Conservation (phyloP, 2,888 invertebrate genomes). For the Sminthurides aquaticus region DNA sequence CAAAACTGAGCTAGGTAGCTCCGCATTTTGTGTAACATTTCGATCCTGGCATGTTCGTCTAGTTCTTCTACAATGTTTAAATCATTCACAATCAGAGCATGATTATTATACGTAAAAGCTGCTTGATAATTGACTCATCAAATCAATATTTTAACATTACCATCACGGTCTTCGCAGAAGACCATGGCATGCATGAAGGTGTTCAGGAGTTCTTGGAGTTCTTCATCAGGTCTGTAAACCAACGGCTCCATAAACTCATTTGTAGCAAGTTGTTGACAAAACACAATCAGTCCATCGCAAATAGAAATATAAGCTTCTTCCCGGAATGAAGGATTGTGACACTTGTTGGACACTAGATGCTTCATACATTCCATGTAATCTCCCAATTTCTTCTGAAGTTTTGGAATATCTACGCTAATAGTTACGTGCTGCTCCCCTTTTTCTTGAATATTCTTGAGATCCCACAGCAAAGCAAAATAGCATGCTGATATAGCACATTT, state of each 20-base stretch:
- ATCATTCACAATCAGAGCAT: conserved; percentile 1
- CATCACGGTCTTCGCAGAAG: conserved; percentile 85
- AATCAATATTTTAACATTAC: conserved; percentile 48
- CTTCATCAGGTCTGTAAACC: conserved; percentile 70
- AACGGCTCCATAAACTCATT: conserved; percentile 50
- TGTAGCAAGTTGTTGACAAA: conserved; percentile 69
- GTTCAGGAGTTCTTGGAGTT: conserved; percentile 73
- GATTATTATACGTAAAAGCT: not conserved
- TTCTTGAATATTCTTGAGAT: conserved; percentile 72
- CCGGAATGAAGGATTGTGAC: conserved; percentile 60
- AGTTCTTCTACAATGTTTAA: conserved; percentile 58
- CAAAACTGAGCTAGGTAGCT: conserved; percentile 95
- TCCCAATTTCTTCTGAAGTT: conserved; percentile 61
- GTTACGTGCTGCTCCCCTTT: conserved; percentile 53
- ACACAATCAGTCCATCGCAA: conserved; percentile 88
- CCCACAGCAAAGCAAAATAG: conserved; percentile 67
- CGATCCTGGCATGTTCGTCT: conserved; percentile 90
- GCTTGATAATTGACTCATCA: not conserved
- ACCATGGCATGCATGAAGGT: conserved; percentile 88
- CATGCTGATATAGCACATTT: conserved; percentile 75
- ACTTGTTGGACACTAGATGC: conserved; percentile 55
- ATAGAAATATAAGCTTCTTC: conserved; percentile 90
- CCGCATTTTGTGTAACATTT: conserved; percentile 89
- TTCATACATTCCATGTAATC: conserved; percentile 68
- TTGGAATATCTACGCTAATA: conserved; percentile 55